Conservation (phyloP, 2,888 invertebrate genomes). For the Dicycla oo region DNA sequence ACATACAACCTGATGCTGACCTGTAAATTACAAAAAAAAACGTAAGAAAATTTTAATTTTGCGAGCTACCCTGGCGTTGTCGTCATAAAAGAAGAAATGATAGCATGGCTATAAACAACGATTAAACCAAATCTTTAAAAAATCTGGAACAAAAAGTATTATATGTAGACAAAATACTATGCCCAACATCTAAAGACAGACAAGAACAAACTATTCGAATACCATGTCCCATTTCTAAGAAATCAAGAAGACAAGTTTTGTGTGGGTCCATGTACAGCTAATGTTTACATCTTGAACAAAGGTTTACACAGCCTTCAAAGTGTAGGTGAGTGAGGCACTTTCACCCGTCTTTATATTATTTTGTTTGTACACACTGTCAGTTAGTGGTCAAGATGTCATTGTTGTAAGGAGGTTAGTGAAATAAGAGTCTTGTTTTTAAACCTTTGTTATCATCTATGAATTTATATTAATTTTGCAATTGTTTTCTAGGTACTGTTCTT, state of each 20-base stretch:
- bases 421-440: conserved; percentile 28
- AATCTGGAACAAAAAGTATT: background rate
- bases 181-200: no score
- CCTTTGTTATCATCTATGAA: no score
- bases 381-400: conserved; percentile 40
- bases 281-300: conserved; percentile 55
- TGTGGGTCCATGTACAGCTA: background rate
- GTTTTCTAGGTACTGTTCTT: no score
- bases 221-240: conserved; percentile 16
- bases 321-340: conserved; percentile 32
- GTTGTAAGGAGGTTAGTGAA: conserved; percentile 46
- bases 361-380: conserved; percentile 40
- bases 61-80: no score
- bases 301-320: conserved; percentile 24
- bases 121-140: no score
- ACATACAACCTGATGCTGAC: no score
- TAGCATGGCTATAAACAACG: no score
- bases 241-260: background rate
- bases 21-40: no score
- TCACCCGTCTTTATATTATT: conserved; percentile 44
- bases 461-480: background rate
- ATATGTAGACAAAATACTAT: background rate
- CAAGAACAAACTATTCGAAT: background rate
- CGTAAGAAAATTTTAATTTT: no score
- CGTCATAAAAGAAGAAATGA: background rate